phyloP scores from a whole-genome alignment of 2,888 invertebrate genomes.

The Watsonalla cultraria region DNA sequence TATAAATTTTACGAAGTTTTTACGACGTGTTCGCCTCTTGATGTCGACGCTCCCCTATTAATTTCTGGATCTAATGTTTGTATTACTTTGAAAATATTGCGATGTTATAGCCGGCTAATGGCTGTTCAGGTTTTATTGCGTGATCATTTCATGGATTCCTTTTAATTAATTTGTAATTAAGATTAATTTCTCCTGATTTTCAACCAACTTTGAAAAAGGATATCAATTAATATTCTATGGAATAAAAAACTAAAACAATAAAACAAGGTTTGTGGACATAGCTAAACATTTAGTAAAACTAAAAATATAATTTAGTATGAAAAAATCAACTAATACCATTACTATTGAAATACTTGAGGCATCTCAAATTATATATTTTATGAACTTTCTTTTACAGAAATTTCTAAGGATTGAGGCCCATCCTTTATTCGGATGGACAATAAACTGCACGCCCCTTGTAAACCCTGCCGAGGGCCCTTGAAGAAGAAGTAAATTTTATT shows the following conservation, averaged over 20 bases:
- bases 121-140: neutral
- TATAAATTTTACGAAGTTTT: conserved; percentile 57
- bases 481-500: conserved; percentile 46
- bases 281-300: too few species aligned
- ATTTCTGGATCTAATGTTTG: conserved; percentile 28
- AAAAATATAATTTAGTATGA: too few species aligned
- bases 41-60: conserved; percentile 43
- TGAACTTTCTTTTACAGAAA: conserved; percentile 21
- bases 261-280: too few species aligned
- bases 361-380: conserved; percentile 7
- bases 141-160: conserved; percentile 5
- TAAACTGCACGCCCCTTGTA: conserved; percentile 47
- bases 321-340: neutral
- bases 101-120: neutral
- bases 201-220: too few species aligned
- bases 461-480: conserved; percentile 28
- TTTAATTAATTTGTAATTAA: conserved; percentile 16
- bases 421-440: conserved; percentile 28
- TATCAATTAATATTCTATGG: too few species aligned
- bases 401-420: conserved; percentile 9
- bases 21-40: conserved; percentile 48
- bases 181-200: neutral
- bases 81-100: conserved; percentile 1
- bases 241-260: too few species aligned
- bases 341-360: neutral